Conservation (phyloP, 2,797 vertebrate genomes). For the Pitangus sulphuratus region DNA sequence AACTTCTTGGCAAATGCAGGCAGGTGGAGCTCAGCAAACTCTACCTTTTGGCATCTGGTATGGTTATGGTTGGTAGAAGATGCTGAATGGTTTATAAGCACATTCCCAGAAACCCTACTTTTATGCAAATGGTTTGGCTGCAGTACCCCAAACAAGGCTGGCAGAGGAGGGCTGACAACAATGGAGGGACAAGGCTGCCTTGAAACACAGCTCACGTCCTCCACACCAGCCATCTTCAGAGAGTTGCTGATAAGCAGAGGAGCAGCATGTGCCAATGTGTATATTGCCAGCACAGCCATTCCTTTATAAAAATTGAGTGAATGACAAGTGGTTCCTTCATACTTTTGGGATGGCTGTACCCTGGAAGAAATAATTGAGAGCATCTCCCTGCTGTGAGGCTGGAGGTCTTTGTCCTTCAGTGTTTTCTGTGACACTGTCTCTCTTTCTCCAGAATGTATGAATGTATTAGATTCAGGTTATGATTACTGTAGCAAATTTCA, state of each 20-base stretch:
- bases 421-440: not conserved
- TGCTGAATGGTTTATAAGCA: not conserved
- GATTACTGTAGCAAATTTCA: not conserved
- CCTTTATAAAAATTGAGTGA: not conserved
- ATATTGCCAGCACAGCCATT: not conserved
- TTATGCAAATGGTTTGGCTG: not conserved
- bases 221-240: not conserved
- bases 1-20: not conserved
- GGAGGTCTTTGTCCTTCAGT: not conserved
- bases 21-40: not conserved
- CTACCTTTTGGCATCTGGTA: not conserved
- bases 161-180: not conserved
- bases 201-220: not conserved
- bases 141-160: not conserved
- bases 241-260: not conserved
- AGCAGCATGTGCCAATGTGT: accelerated
- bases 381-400: not conserved
- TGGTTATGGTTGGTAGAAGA: not conserved
- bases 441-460: not conserved
- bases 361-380: not conserved
- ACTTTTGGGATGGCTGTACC: not conserved
- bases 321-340: not conserved
- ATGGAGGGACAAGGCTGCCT: not conserved
- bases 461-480: not conserved
- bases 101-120: not conserved